phyloP scores from a whole-genome alignment of 2,797 vertebrate genomes.

The Spheniscus humboldti region DNA sequence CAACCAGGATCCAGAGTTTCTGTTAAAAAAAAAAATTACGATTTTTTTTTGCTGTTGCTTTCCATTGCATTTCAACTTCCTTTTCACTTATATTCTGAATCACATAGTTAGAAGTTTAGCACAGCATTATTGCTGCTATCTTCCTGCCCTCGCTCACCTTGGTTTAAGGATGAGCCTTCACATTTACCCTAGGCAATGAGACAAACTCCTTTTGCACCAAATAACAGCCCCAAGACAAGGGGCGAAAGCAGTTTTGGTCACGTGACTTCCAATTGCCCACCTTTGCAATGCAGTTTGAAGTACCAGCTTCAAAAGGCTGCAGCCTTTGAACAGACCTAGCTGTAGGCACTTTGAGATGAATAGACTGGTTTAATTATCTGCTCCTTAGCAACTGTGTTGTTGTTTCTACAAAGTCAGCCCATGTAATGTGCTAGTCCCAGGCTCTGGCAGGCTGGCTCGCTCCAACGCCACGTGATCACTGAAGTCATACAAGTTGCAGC shows the following conservation, averaged over 20 bases:
- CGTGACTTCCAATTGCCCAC: background rate
- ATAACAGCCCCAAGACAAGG: background rate
- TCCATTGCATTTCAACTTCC: background rate
- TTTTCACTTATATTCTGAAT: background rate
- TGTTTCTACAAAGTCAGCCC: background rate
- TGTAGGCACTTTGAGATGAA: constrained; percentile 24
- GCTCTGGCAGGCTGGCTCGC: background rate
- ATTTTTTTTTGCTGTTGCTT: background rate
- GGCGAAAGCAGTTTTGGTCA: background rate
- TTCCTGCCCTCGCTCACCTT: background rate
- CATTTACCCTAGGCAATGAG: background rate
- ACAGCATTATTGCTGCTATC: background rate
- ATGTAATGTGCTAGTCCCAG: background rate
- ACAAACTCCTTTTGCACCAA: background rate
- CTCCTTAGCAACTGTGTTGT: background rate
- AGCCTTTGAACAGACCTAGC: constrained; percentile 13
- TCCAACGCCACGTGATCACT: fast-evolving
- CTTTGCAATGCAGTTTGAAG: background rate
- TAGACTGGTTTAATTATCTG: background rate
- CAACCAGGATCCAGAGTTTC: background rate
- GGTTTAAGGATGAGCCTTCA: background rate
- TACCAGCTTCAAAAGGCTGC: constrained; percentile 4
- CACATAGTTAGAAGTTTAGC: background rate
- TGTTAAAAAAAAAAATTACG: background rate
- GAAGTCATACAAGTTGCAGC: background rate